phyloP scores from a whole-genome alignment of 2,888 invertebrate genomes.

The Lottia scabra region DNA sequence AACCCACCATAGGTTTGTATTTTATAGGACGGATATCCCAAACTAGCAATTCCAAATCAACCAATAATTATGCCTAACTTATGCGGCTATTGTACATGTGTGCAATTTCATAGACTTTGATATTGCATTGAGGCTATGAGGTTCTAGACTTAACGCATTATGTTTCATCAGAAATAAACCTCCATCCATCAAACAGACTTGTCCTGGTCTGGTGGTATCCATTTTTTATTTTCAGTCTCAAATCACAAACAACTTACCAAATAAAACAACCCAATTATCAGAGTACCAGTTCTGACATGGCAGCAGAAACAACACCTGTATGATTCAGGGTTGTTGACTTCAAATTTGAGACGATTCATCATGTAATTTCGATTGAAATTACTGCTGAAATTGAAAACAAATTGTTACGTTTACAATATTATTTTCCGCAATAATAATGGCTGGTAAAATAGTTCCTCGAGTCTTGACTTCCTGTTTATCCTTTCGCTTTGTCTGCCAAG shows the following conservation, averaged over 20 bases:
- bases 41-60: too few relatives aligned
- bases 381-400: background rate
- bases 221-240: background rate
- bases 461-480: conserved; percentile 24
- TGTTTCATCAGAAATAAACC: too few relatives aligned
- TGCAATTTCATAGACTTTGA: too few relatives aligned
- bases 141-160: too few relatives aligned
- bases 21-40: too few relatives aligned
- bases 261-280: conserved; percentile 52
- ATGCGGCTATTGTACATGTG: too few relatives aligned
- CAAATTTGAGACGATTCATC: conserved; percentile 42
- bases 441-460: conserved; percentile 14
- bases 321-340: conserved; percentile 39
- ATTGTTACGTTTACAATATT: background rate
- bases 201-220: too few relatives aligned
- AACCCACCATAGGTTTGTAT: too few relatives aligned
- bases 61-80: too few relatives aligned
- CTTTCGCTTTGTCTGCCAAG: background rate
- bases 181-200: too few relatives aligned
- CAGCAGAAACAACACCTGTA: conserved; percentile 58
- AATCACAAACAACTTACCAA: conserved; percentile 39
- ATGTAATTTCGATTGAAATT: background rate
- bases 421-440: background rate
- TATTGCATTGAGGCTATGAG: too few relatives aligned
- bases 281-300: conserved; percentile 58